Conservation (phyloP, 2,888 invertebrate species). For the Gryllus longicercus region DNA sequence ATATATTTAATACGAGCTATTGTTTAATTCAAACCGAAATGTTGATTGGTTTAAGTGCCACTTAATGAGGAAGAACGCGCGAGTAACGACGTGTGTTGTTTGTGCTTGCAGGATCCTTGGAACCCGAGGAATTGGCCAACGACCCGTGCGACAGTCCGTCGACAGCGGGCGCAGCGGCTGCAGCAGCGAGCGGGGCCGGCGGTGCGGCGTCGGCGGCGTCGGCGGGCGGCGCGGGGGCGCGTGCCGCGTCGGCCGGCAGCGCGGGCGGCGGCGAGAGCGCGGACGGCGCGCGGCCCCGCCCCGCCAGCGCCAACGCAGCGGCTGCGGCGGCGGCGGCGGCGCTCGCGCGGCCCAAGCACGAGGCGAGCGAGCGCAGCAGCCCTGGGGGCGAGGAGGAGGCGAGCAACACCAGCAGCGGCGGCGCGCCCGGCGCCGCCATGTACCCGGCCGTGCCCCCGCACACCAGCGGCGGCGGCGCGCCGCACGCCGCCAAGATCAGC, state of each 20-base stretch:
- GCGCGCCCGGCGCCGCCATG: conserved; percentile 43
- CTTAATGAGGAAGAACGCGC: background rate
- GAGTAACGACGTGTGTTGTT: background rate
- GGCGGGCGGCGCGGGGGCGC: background rate
- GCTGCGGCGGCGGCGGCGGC: conserved; percentile 37
- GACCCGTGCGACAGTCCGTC: conserved; percentile 47
- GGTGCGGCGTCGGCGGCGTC: conserved; percentile 32
- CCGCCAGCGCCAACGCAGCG: conserved; percentile 43
- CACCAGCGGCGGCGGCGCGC: conserved; percentile 40
- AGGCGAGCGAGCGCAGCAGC: conserved; percentile 55
- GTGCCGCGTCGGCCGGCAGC: conserved; percentile 28
- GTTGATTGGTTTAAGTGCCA: no score
- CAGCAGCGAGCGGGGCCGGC: conserved; percentile 30
- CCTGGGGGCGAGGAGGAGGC: conserved; percentile 71
- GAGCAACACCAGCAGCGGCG: conserved; percentile 65
- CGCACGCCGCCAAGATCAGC: conserved; percentile 43
- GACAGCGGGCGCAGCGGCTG: conserved; percentile 29
- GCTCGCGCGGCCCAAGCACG: conserved; percentile 53
- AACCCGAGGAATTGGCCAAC: conserved; percentile 74
- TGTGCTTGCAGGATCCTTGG: conserved; percentile 64
- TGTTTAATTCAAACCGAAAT: no score
- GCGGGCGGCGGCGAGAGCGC: background rate
- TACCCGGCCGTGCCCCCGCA: conserved; percentile 41
- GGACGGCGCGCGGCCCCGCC: conserved; percentile 35
- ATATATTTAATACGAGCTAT: no score